Evolutionary conservation across 2,888 invertebrate genomes (phyloP), one percentile per base, ranked within the genome.

Genomic region (Sipha maydis): DNA sequence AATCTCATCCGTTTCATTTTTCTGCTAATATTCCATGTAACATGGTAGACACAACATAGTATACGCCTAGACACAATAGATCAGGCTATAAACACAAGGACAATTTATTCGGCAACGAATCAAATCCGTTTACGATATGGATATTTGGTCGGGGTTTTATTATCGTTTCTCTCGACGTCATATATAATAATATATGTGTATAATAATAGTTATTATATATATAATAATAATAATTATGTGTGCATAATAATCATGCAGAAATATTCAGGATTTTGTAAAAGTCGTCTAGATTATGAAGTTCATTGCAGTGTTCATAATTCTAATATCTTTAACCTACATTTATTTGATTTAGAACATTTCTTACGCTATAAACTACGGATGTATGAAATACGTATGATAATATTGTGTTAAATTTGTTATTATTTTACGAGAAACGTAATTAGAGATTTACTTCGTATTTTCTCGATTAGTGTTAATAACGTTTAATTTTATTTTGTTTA

Each of bases 321-420:
- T 71, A 34, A 83, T 14, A 48, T 71, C 48, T 71, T 83, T 83
- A 83, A 83, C 71, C 25, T 21, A 83, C 71, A 71, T 83, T 71
- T 48, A 71, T 83, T 31, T 71, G 48, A 54, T 73, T 48, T 71
- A 54, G 31, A 71, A 73, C 54, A 73, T n/a, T 54, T 73, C 48
- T 34, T 73, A 54, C 7, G 14, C 25, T 28, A 79, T 61, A 38
- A 61, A 34, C 61, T 25, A 79, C 14, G 38, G 34, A 8, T 34
- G 79, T 34, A 48, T 61, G 5, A 28, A 34, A 9, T 34, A 28
- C 17, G 17, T 79, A 34, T 61, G 38, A n/a, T n/a, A n/a, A n/a
- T n/a, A n/a, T n/a, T n/a, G n/a, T n/a, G n/a, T n/a, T n/a, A n/a
- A 41, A 21, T 28, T 69, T 19, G 14, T 48, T 48, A 48, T 67